Evolutionary conservation across 2,797 vertebrate genomes (phyloP), one percentile per base, ranked within the genome.

Genomic region (Scyliorhinus canicula): DNA sequence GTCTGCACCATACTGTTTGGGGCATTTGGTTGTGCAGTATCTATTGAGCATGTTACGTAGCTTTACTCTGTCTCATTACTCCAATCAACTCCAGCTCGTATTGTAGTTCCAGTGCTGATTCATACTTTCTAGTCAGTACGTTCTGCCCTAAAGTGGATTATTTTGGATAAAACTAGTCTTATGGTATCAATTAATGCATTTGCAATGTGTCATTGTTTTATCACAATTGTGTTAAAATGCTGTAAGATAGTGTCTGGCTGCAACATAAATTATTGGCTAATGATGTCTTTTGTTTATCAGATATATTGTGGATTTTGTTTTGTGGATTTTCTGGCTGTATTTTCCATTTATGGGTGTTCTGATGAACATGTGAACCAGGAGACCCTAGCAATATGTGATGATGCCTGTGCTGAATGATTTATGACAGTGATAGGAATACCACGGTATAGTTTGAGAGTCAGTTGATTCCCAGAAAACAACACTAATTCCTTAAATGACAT

Each of bases 11-110:
- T 35, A 86, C 24, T 55, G 28, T 88, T 88, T 35, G 7, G 31
- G 52, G 85, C 85, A 35, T 50, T 93, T 9, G 57, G 60, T 67
- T 93, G 63, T 93, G 63, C 90, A 93, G n/a, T 67, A 47, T 67
- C 35, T 67, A 26, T 93, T 65, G 60, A 3, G 26, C 90, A 40
- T 93, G 21, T 63, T 93, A 63, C 63, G 88, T 21, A 90, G 31
- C 55, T 91, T 55, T 63, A 91, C 57, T 44, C 35, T 40, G 88
- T 57, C 88, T 60, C 57, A 63, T 91, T 91, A 91, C 88, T 35
- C 88, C 40, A 91, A 60, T 91, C 35, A 14, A 57, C n/a, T 57
- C 88, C 55, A 91, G 55, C 82, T 91, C 1, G 88, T 40, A 40
- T 60, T 91, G 21, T 16, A 91, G 8, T 91, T 40, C 44, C 3